phyloP scores from a whole-genome alignment of 2,888 invertebrate genomes.

The Gari tellinella region DNA sequence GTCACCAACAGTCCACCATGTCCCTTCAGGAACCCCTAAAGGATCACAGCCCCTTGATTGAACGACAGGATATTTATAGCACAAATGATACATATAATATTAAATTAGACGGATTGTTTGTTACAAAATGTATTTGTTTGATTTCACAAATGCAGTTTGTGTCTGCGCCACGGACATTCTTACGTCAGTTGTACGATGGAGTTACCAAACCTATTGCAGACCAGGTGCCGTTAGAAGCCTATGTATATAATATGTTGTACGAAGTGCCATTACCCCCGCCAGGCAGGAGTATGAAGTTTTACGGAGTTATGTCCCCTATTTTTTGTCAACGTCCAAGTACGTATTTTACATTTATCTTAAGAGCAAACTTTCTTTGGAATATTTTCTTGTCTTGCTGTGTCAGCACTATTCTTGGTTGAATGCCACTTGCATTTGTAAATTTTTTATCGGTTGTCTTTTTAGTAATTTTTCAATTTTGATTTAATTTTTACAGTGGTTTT shows the following conservation, averaged over 20 bases:
- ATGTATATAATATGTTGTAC: conserved; percentile 97
- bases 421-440: too few species aligned
- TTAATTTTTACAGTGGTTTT: too few species aligned
- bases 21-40: conserved; percentile 54
- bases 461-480: too few species aligned
- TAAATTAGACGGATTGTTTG: conserved; percentile 96
- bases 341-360: too few species aligned
- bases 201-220: conserved; percentile 72
- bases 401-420: too few species aligned
- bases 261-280: conserved; percentile 96
- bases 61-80: conserved; percentile 37
- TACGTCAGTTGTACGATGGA: conserved; percentile 78
- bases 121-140: conserved; percentile 97
- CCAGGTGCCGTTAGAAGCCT: conserved; percentile 91
- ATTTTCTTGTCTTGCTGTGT: too few species aligned
- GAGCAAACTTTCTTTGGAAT: too few species aligned
- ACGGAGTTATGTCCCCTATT: conserved; percentile 84
- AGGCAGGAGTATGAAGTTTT: conserved; percentile 92
- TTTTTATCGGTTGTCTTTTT: too few species aligned
- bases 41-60: conserved; percentile 53
- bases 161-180: conserved; percentile 69
- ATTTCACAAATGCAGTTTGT: conserved; percentile 95
- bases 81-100: conserved; percentile 89
- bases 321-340: conserved; percentile 83
- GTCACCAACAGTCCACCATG: conserved; percentile 34